Evolutionary conservation across 2,888 invertebrate species (phyloP).

Genomic region (Tolmerus cingulatus): DNA sequence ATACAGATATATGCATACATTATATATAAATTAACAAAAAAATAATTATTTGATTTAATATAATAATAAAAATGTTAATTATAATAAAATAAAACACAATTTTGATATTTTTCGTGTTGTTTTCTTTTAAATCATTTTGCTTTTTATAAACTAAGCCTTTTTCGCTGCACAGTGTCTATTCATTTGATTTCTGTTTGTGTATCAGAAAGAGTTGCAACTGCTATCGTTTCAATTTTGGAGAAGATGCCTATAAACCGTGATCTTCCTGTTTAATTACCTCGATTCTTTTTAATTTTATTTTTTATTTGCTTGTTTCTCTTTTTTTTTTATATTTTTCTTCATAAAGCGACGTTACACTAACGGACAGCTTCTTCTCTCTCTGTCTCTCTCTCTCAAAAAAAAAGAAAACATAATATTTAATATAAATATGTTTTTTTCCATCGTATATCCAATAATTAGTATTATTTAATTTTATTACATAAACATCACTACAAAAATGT

Average conservation of each 20-base stretch:
- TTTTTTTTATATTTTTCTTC: conserved; percentile 12
- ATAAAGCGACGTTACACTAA: conserved; percentile 48
- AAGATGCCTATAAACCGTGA: neutral
- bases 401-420: conserved; percentile 32
- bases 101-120: conserved; percentile 36
- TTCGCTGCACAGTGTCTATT: conserved; percentile 11
- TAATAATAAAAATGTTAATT: conserved; percentile 40
- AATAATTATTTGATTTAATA: conserved; percentile 40
- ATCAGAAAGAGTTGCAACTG: neutral
- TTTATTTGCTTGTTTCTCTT: conserved; percentile 4
- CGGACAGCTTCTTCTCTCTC: conserved; percentile 43
- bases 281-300: conserved; percentile 8
- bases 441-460: conserved; percentile 16
- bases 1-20: conserved; percentile 38
- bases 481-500: conserved; percentile 34
- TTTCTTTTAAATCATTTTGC: neutral
- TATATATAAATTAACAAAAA: conserved; percentile 42
- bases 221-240: neutral
- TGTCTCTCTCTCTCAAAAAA: neutral
- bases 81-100: conserved; percentile 40
- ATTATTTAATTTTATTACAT: conserved; percentile 31
- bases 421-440: conserved; percentile 28
- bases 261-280: neutral
- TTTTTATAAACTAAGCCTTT: conserved; percentile 6
- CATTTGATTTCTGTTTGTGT: neutral